Base-by-base conservation (phyloP, 2,888 invertebrate genomes). In the Drosophila cyrtoloma region DNA sequence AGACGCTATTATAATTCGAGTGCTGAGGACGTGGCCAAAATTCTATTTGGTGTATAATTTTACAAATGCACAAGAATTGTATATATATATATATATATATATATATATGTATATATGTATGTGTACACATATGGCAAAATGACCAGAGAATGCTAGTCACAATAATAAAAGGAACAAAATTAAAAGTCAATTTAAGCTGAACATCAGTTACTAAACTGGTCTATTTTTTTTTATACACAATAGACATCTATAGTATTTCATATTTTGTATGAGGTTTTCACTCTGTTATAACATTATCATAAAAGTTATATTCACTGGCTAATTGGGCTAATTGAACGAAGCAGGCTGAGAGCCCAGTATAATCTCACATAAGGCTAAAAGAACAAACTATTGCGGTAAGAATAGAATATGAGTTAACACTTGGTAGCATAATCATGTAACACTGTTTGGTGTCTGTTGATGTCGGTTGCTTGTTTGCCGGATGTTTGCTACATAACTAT, bases 41-140 rank as follows among this genome's bases (percentile, higher is more conserved):
- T 81, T 80, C 68, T 66, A 70, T 65, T 67, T 57, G 53, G 53
- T 61, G 81, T 77, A 55, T 58, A 66, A 63, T 63, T 80, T 82
- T 82, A 76, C 72, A 84, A 85, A 84, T 85, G 83, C 83, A 71
- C 72, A 82, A 65, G 56, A 70, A 28, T 39, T 22, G 53, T 37
- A 56, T 53, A 30, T 33, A 35, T 39, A 26, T 56, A 52, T 26
- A 12, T 62, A 33, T 57, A 60, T 37, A 57, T 53, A 55, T 22
- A 60, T 37, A 56, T 53, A 52, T 28, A 10, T 61, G 26, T 26
- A 26, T 26, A 26, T 1, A 26, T 26, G 26, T 26, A 22, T 56
- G 9, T 39, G 35, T 51, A 22, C 42, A 22, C 33, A 26, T 59
- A 68, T 68, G 75, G 62, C 68, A 68, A 61, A 33, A 42, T 33